Percentiles rank a stretch among this genome's conserved stretches.
These are phyloP conservation scores for Antheraea mylitta DNA, from an alignment of 1,140 invertebrate genomes.

Conservation along the genomic window DNA sequence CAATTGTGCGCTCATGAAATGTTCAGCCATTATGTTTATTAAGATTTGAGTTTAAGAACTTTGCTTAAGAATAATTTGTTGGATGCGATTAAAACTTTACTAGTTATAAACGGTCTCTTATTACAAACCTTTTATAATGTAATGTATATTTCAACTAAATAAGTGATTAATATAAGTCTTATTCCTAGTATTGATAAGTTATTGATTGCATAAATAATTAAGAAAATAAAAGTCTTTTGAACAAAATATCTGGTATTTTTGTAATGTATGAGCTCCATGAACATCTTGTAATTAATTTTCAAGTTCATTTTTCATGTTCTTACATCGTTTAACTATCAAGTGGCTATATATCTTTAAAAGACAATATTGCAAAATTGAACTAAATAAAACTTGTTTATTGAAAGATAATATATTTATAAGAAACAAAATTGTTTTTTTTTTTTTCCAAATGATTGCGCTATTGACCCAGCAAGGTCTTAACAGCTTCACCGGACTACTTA, in stretches of 20 bases:
- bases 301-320: too few relatives aligned
- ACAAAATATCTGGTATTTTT: background rate
- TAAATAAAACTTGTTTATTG: too few relatives aligned
- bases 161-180: slow-evolving; percentile 3
- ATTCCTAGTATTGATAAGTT: slow-evolving; percentile 3
- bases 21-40: slow-evolving; percentile 63
- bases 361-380: too few relatives aligned
- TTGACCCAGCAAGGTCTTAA: too few relatives aligned
- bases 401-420: too few relatives aligned
- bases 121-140: slow-evolving; percentile 9
- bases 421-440: too few relatives aligned
- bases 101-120: slow-evolving; percentile 50
- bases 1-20: slow-evolving; percentile 52
- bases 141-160: background rate
- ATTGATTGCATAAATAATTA: background rate
- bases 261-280: too few relatives aligned
- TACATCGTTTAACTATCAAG: too few relatives aligned
- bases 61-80: slow-evolving; percentile 73
- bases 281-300: too few relatives aligned
- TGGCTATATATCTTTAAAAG: too few relatives aligned
- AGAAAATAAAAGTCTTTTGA: background rate
- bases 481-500: too few relatives aligned
- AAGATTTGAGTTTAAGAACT: slow-evolving; percentile 62
- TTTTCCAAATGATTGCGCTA: too few relatives aligned
- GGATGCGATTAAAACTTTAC: slow-evolving; percentile 73